phyloP scores from a whole-genome alignment of 1,140 invertebrate genomes.

The Ectropis grisescens region DNA sequence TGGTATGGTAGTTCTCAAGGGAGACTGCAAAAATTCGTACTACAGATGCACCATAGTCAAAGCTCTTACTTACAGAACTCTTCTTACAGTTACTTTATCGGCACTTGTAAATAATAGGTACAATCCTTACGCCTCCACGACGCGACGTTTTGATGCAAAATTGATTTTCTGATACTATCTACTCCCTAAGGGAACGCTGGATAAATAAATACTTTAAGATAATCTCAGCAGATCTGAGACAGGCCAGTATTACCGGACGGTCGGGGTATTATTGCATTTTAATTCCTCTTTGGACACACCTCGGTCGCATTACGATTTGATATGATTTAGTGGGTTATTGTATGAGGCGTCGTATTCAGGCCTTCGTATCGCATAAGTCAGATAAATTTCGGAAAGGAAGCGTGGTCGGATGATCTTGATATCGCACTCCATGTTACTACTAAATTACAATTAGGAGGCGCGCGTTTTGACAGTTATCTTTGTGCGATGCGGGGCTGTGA shows the following conservation, averaged over 20 bases:
- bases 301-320: constrained; percentile 43
- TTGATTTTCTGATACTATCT: constrained; percentile 66
- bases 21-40: too few relatives aligned
- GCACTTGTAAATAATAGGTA: constrained; percentile 45
- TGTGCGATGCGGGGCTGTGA: too few relatives aligned
- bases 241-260: constrained; percentile 52
- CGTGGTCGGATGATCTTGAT: constrained; percentile 29
- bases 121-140: constrained; percentile 53
- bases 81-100: too few relatives aligned
- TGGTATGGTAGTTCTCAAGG: too few relatives aligned
- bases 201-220: constrained; percentile 67
- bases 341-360: constrained; percentile 12
- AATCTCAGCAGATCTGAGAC: constrained; percentile 55
- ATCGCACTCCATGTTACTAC: constrained; percentile 28
- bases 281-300: constrained; percentile 50
- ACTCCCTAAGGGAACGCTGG: constrained; percentile 51
- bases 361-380: constrained; percentile 23
- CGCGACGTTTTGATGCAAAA: constrained; percentile 54
- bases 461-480: constrained; percentile 15
- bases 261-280: constrained; percentile 64
- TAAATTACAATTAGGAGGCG: constrained; percentile 47
- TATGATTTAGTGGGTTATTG: constrained; percentile 57
- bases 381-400: constrained; percentile 36
- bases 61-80: too few relatives aligned
- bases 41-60: too few relatives aligned